These are phyloP conservation scores for Glyphotaelius pellucidus DNA, from an alignment of 2,888 invertebrate genomes.

Conservation along the genomic window DNA sequence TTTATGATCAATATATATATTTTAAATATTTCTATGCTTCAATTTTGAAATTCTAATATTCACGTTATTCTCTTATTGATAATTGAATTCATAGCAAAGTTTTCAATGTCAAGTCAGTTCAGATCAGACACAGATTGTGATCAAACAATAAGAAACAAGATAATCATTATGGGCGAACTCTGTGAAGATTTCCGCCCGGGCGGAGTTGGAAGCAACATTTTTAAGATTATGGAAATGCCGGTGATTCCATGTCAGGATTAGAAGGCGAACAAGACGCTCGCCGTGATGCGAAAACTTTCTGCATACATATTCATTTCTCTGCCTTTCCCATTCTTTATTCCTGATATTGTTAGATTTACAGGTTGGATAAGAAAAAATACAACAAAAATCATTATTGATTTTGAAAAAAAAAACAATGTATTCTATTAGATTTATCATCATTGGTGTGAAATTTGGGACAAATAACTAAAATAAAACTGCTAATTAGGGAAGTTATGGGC, in stretches of 20 bases:
- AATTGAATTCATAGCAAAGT: not conserved
- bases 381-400: not conserved
- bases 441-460: no score
- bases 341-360: conserved; percentile 5
- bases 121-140: not conserved
- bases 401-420: no score
- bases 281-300: conserved; percentile 24
- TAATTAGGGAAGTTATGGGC: no score
- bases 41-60: no score
- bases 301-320: conserved; percentile 17
- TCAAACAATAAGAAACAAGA: not conserved
- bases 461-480: no score
- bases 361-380: not conserved
- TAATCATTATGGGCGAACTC: not conserved
- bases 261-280: conserved; percentile 3
- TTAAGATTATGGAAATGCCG: not conserved
- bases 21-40: no score
- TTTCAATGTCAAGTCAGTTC: not conserved
- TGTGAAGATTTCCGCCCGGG: conserved; percentile 9
- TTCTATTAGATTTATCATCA: no score
- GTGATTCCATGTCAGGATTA: conserved; percentile 11
- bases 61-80: not conserved
- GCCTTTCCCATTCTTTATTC: not conserved
- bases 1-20: no score
- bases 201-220: not conserved